Conservation (phyloP, 2,797 vertebrate genomes). For the Orientallactaga sibirica region DNA sequence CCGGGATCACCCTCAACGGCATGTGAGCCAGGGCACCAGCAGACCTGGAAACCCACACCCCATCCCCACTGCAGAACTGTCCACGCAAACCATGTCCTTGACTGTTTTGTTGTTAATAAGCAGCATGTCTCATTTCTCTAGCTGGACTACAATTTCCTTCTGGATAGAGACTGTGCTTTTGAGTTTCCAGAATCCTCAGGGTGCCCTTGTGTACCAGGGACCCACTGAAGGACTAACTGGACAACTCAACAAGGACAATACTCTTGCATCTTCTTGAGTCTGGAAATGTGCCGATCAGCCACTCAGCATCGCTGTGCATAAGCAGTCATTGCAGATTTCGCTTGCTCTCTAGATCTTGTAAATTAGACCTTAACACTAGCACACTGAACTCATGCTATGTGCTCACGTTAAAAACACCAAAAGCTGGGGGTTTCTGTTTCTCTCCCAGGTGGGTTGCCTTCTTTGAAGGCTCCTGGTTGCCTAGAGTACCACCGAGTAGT, state of each 20-base stretch:
- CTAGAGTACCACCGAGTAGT: neutral
- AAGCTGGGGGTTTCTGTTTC: neutral
- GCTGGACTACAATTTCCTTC: neutral
- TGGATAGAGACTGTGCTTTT: neutral
- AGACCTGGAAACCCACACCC: neutral
- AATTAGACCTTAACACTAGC: neutral
- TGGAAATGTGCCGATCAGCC: neutral
- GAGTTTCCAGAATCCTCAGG: neutral
- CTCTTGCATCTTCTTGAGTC: neutral
- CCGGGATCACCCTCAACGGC: too few relatives aligned
- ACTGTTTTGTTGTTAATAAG: neutral
- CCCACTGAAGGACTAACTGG: neutral
- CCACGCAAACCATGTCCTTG: neutral
- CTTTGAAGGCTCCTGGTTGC: neutral
- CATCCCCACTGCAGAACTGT: fast-evolving
- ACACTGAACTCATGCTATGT: neutral
- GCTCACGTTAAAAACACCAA: neutral
- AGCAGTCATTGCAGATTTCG: neutral
- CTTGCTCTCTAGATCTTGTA: neutral
- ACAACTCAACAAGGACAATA: neutral
- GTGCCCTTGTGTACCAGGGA: neutral
- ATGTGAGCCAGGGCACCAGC: neutral
- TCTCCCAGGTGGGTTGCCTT: neutral
- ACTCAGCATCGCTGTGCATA: neutral
- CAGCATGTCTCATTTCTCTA: neutral